phyloP scores from a whole-genome alignment of 1,140 invertebrate species.

The Campodea augens region DNA sequence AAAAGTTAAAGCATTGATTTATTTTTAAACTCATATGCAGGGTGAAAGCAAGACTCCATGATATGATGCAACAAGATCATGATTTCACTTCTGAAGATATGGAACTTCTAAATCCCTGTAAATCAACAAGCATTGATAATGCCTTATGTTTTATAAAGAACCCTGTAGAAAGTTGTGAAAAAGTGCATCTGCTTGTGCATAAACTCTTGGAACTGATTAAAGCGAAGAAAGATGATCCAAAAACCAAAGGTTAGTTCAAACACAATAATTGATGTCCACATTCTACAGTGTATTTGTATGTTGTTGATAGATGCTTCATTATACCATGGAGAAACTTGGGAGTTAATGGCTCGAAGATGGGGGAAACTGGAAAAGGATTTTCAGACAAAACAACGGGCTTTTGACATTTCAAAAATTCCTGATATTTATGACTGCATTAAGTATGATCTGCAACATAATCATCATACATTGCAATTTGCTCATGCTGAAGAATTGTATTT shows the following conservation, averaged over 20 bases:
- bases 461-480: slow-evolving; percentile 82
- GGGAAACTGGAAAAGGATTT: slow-evolving; percentile 98
- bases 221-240: slow-evolving; percentile 65
- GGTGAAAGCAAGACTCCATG: slow-evolving; percentile 85
- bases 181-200: slow-evolving; percentile 68
- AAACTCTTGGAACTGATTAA: slow-evolving; percentile 68
- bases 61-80: slow-evolving; percentile 74
- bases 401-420: slow-evolving; percentile 97
- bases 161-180: slow-evolving; percentile 80
- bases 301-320: slow-evolving; percentile 53
- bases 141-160: slow-evolving; percentile 92
- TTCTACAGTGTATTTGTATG: slow-evolving; percentile 2
- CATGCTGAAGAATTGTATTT: slow-evolving; percentile 87
- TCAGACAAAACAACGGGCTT: slow-evolving; percentile 68
- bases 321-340: slow-evolving; percentile 98
- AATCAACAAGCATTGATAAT: slow-evolving; percentile 63
- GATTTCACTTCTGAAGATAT: slow-evolving; percentile 76
- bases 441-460: slow-evolving; percentile 96
- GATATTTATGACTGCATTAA: slow-evolving; percentile 99
- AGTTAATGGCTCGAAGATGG: slow-evolving; percentile 93
- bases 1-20: no score
- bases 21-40: no score
- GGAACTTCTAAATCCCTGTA: slow-evolving; percentile 71
- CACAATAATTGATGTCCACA: background rate
- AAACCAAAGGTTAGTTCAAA: slow-evolving; percentile 48